These are phyloP conservation scores for Nomada ferruginata DNA, from an alignment of 2,888 invertebrate genomes.

Conservation along the genomic window DNA sequence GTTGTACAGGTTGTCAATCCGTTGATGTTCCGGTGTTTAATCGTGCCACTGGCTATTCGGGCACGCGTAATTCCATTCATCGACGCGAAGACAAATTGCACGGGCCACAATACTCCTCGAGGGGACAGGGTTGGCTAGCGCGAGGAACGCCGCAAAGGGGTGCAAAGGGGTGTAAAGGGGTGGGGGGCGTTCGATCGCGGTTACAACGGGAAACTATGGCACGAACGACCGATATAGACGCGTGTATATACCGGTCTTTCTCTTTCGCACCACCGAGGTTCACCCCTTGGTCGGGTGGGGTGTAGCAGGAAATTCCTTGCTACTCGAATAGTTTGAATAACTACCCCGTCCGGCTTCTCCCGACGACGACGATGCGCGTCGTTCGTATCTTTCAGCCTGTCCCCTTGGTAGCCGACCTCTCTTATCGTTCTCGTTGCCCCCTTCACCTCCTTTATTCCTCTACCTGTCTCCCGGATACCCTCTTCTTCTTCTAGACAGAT, in stretches of 20 bases:
- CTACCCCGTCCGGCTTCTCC: conserved; percentile 64
- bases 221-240: conserved; percentile 57
- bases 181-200: conserved; percentile 68
- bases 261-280: conserved; percentile 6
- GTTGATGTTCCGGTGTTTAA: conserved; percentile 58
- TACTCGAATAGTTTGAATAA: conserved; percentile 75
- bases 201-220: conserved; percentile 73
- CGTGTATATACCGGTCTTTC: conserved; percentile 2
- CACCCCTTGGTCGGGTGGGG: conserved; percentile 34
- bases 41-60: conserved; percentile 63
- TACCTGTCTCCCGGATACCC: not conserved
- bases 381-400: conserved; percentile 29
- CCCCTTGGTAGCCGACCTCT: not conserved
- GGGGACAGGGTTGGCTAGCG: conserved; percentile 11
- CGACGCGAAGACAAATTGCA: conserved; percentile 71
- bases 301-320: conserved; percentile 69
- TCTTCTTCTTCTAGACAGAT: not conserved
- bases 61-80: conserved; percentile 72
- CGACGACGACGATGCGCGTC: conserved; percentile 29
- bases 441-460: conserved; percentile 16
- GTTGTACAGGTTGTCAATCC: conserved; percentile 31
- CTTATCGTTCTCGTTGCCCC: conserved; percentile 1
- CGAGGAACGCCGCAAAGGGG: conserved; percentile 18
- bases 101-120: conserved; percentile 66
- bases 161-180: conserved; percentile 3